Conservation (phyloP, 2,888 invertebrate genomes). For the Oasisia sp. region DNA sequence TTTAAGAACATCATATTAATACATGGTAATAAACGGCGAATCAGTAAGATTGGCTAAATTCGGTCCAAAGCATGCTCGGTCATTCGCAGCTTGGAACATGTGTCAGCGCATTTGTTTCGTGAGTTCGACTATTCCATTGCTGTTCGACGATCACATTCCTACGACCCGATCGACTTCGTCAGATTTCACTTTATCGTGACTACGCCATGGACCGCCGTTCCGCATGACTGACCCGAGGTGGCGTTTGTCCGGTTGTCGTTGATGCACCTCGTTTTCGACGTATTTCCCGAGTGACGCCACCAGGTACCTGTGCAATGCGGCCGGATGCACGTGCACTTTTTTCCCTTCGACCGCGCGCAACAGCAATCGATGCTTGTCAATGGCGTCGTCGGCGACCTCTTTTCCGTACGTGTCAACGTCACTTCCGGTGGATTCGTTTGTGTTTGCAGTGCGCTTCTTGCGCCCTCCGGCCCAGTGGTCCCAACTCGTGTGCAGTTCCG, state of each 20-base stretch:
- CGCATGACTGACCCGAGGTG: background rate
- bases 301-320: background rate
- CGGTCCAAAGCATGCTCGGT: background rate
- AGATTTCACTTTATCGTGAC: background rate
- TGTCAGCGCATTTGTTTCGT: background rate
- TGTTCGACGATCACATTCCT: background rate
- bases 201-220: background rate
- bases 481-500: background rate
- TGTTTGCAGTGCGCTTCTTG: background rate
- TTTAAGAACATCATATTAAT: no score
- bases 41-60: no score
- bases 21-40: no score
- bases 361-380: background rate
- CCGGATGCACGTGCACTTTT: background rate
- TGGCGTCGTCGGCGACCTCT: background rate
- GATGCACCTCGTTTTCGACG: background rate
- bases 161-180: background rate
- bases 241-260: background rate
- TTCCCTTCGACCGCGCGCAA: background rate
- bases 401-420: background rate
- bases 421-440: background rate
- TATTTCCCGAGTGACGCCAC: background rate
- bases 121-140: background rate
- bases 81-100: background rate
- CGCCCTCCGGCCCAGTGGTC: background rate